These are phyloP conservation scores for Numida meleagris DNA, from an alignment of 2,113 vertebrate species.

Conservation along the genomic window DNA sequence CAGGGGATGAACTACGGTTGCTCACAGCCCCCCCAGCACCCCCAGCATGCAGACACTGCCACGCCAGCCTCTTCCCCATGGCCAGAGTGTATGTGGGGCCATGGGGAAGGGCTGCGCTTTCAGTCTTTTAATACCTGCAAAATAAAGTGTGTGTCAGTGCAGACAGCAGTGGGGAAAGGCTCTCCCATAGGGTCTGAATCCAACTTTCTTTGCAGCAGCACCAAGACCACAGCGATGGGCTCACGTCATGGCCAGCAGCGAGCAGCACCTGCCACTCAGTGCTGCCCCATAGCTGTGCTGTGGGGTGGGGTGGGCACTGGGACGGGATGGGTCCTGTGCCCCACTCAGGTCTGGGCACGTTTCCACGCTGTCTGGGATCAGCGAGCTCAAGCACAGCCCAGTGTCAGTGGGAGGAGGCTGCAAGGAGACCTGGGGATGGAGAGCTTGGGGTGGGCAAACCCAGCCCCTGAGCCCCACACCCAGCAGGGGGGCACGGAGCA, in stretches of 20 bases:
- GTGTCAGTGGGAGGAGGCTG: neutral
- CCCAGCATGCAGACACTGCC: neutral
- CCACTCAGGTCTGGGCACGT: slow-evolving; percentile 40
- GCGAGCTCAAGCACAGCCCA: slow-evolving; percentile 13
- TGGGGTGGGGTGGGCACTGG: neutral
- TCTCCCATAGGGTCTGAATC: neutral
- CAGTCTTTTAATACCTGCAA: slow-evolving; percentile 70
- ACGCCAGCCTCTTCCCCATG: neutral
- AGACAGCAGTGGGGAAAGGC: neutral
- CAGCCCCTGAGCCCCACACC: neutral
- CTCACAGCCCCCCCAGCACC: neutral
- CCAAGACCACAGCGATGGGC: neutral
- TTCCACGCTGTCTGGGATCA: slow-evolving; percentile 29
- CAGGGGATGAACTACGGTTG: neutral
- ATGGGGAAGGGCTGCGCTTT: neutral
- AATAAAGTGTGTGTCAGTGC: slow-evolving; percentile 82
- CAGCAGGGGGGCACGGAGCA: neutral
- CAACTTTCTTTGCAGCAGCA: neutral
- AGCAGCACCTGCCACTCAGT: accelerated
- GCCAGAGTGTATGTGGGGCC: accelerated
- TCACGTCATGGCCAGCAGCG: neutral
- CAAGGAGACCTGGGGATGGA: slow-evolving; percentile 1
- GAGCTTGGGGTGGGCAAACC: accelerated
- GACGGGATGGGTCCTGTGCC: accelerated
- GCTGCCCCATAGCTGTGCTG: accelerated